Base-by-base conservation (phyloP, 2,797 vertebrate genomes). In the Peromyscus melanophrys region DNA sequence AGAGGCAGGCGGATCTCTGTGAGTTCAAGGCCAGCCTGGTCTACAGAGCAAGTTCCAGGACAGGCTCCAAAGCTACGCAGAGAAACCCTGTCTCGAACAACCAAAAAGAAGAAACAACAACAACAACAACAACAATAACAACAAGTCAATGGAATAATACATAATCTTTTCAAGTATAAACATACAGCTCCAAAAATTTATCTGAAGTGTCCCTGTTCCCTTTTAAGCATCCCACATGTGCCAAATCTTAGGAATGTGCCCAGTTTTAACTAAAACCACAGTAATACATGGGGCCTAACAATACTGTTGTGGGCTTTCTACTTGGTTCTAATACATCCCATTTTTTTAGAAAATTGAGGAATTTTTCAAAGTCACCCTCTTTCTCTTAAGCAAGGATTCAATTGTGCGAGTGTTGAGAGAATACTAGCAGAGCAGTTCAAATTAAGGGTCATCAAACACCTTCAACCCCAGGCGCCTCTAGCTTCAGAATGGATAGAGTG, bases 261-360 rank as follows among this genome's bases (percentile, higher is more conserved):
- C 49, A 55, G 31, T n/a, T 80, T 80, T 49, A 80, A 34, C 29
- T 75, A 43, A 27, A 43, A 75, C 37, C 37, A 43, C 46, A 34
- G 16, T 10, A 31, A 19, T 40, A 14, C 23, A 40, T 7, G 3
- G 13, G n/a, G 23, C 3, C n/a, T 37, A 8, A 37, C 27, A 59
- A 21, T 13, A 40, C 23, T 27, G 12, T 6, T 21, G 16, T 0
- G 21, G 16, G 11, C 8, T n/a, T 2, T 21, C 75, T 4, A 5
- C 3, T 37, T 1, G 3, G 7, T 12, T 46, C 31, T 37, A n/a
- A 6, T 17, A 1, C 4, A 1, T 25, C 6, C 49, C 43, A 67
- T 8, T 31, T 55, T 59, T 71, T 52, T 3, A 71, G 49, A 34
- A 4, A 11, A 23, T 25, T 11, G 34, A 11, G 6, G 49, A 71